These are phyloP conservation scores for Thalassophryne amazonica DNA, from an alignment of 2,797 vertebrate genomes.

Conservation along the genomic window DNA sequence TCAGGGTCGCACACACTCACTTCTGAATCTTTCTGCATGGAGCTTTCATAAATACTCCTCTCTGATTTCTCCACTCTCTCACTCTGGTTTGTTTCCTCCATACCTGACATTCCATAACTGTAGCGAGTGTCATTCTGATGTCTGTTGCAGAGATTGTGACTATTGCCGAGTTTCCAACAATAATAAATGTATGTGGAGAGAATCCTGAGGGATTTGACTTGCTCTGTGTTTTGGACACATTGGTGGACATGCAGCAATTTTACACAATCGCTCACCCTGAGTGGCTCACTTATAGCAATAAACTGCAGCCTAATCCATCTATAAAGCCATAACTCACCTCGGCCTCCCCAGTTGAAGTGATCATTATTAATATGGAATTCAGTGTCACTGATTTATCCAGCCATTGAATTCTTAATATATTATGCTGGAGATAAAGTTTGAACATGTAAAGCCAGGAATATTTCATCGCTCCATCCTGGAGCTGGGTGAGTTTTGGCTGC, in stretches of 20 bases:
- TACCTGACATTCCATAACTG: neutral
- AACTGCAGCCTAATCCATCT: slow-evolving; percentile 36
- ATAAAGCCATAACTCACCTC: slow-evolving; percentile 42
- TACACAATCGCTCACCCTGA: neutral
- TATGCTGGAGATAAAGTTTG: slow-evolving; percentile 36
- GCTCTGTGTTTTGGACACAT: neutral
- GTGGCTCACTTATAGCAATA: slow-evolving; percentile 25
- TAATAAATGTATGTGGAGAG: neutral
- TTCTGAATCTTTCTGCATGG: neutral
- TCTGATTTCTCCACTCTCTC: neutral
- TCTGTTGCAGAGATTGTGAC: neutral
- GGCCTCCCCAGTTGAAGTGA: slow-evolving; percentile 29
- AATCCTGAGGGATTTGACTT: neutral
- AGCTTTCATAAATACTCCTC: neutral
- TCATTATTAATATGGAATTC: slow-evolving; percentile 48
- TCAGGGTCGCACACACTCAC: too few relatives aligned
- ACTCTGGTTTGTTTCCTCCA: neutral
- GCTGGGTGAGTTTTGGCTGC: slow-evolving; percentile 18
- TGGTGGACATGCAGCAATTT: neutral
- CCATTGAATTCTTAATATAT: slow-evolving; percentile 27
- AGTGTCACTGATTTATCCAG: slow-evolving; percentile 39
- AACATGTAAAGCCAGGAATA: slow-evolving; percentile 4
- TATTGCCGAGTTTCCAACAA: slow-evolving; percentile 3
- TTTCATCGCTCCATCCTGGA: slow-evolving; percentile 15
- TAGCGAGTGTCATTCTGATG: neutral